Evolutionary conservation across 1,140 invertebrate species (phyloP), one percentile per base, ranked within the genome.

Genomic region (Papilio helenus): DNA sequence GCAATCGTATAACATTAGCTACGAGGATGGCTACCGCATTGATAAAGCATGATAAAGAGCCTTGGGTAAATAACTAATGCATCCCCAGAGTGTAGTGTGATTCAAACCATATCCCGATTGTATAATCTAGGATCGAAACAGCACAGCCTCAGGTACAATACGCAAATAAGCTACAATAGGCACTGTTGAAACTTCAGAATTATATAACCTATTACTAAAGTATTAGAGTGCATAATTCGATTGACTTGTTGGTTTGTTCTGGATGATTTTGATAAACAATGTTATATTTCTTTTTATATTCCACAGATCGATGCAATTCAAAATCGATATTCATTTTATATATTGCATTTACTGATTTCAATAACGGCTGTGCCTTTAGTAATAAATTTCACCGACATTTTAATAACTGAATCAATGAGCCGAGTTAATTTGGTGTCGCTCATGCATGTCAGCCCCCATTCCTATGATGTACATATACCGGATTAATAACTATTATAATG

Each of bases 361-460:
- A 73, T 46, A 46, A 29, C n/a, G 44, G 12, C 44, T 29, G 3
- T 68, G 42, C 23, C 20, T 73, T 46, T 49, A 14, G 29, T 77
- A 61, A 29, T 39, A 42, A 77, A 65, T 61, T 77, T 77, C 76
- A 55, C 42, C 29, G 51, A 77, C 55, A 77, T 77, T 77, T 77
- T 77, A 77, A 77, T 77, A 77, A 77, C 55, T 44, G 39, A 77
- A 61, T 55, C 76, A 77, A 77, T 77, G 76, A 77, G 76, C 76
- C 29, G 76, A 55, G 76, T 77, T 65, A 77, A 77, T 77, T 65
- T 55, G 55, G 5, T 61, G 76, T 77, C 76, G 58, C 51, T 65
- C 76, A 77, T 77, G 76, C 76, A 16, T 77, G 55, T 42, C 76
- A 77, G 51, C 44, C 76, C 26, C 74, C 74, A 58, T 58, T 42